A percentile compares a stretch with the other conserved stretches of the same genome.
phyloP scores from a whole-genome alignment of 1,140 invertebrate species.

The Drosophila rhopaloa region DNA sequence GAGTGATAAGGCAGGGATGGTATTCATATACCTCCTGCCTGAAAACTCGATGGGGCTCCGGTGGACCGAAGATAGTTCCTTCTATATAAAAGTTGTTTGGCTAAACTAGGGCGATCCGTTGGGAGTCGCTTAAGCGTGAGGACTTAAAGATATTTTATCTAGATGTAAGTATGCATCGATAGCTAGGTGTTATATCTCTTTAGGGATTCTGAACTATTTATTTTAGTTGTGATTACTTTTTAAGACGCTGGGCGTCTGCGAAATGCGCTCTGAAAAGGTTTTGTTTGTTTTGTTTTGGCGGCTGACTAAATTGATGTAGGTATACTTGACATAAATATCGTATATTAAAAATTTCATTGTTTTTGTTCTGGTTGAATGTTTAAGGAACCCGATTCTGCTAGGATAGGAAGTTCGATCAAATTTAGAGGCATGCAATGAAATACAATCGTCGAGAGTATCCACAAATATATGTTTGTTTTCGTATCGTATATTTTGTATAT shows the following conservation, averaged over 20 bases:
- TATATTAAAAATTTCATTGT: conserved; percentile 58
- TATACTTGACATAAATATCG: conserved; percentile 50
- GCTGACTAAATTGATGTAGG: conserved; percentile 46
- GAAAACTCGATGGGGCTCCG: conserved; percentile 30
- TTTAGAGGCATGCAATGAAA: conserved; percentile 48
- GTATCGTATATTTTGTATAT: conserved; percentile 40
- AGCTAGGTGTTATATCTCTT: conserved; percentile 33
- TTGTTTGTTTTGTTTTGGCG: conserved; percentile 61
- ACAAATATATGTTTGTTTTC: conserved; percentile 39
- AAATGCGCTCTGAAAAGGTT: conserved; percentile 70
- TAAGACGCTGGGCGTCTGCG: conserved; percentile 75
- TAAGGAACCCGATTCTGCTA: conserved; percentile 55
- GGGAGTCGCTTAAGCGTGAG: conserved; percentile 64
- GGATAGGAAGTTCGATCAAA: conserved; percentile 39
- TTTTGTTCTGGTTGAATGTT: conserved; percentile 51
- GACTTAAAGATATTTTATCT: conserved; percentile 63
- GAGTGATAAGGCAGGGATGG: conserved; percentile 5
- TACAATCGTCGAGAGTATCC: conserved; percentile 48
- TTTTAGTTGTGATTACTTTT: conserved; percentile 49
- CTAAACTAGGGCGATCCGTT: conserved; percentile 59
- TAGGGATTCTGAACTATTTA: conserved; percentile 42
- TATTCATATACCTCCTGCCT: not conserved
- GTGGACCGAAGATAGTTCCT: conserved; percentile 31
- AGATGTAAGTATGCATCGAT: conserved; percentile 33
- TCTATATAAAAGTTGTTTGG: conserved; percentile 69